Base-by-base conservation (phyloP, 2,797 vertebrate genomes). In the Diplodus puntazzo region DNA sequence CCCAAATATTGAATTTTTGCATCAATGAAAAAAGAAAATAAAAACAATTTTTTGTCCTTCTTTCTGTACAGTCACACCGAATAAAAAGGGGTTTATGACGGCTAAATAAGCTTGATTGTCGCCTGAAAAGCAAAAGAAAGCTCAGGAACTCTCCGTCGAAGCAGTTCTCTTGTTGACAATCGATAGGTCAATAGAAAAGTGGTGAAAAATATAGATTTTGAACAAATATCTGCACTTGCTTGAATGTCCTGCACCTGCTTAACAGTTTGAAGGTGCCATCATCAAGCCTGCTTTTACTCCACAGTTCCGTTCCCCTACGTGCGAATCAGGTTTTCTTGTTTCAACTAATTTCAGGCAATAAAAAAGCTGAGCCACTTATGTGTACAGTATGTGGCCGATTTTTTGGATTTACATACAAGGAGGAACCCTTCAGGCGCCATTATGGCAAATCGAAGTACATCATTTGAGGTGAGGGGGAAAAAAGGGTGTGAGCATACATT, bases 381-480 rank as follows among this genome's bases (percentile, higher is more conserved):
- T 57, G 48, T 34, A 34, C 34, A 34, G 34, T 34, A 34, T 34
- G 34, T 34, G 34, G 0, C 72, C 50, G n/a, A 9, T 34, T 72
- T 85, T 7, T 74, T 49, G 58, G 45, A 85, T 89, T 73, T 30
- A 73, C 69, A 58, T 79, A 71, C 74, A 68, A 76, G 34, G 25
- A 73, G 34, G 18, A 77, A 77, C 39, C 79, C 57, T 72, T 64
- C 13, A 54, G 63, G 78, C 65, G 69, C 76, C 25, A 50, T 85
- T 82, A 64, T 46, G 70, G 39, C 27, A 72, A 83, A 83, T 70
- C 43, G 50, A 86, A 85, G 53, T 17, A 23, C 3, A 25, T 73
- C 42, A 83, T 78, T 68, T 75, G 58, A 64, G 65, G 42, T 62
- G 42, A 67, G 74, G 59, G 57, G 8, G 27, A 27, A 27, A 27